Conservation (phyloP, 2,888 invertebrate genomes). For the Halictus quadricinctus region DNA sequence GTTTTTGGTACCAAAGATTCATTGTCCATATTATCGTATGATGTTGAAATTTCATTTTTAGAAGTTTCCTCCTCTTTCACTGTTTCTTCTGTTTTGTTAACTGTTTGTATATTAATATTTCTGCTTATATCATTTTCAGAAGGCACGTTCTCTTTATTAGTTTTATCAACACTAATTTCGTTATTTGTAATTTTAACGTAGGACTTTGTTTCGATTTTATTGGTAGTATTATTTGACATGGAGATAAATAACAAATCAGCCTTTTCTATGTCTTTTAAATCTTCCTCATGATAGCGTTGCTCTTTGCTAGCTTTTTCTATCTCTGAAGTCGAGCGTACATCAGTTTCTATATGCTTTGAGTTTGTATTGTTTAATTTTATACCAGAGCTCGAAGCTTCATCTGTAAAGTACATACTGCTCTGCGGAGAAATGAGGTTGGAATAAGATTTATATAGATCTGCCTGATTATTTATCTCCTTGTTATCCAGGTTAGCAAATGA, state of each 20-base stretch:
- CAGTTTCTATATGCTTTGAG: constrained; percentile 5
- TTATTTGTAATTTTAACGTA: not conserved
- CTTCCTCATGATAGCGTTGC: not conserved
- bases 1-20: not conserved
- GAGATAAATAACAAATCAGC: not conserved
- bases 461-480: not conserved
- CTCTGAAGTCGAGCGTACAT: constrained; percentile 2
- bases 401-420: constrained; percentile 68
- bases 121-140: not conserved
- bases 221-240: not conserved
- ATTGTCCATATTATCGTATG: not conserved
- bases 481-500: constrained; percentile 2
- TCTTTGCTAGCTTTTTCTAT: not conserved
- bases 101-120: not conserved
- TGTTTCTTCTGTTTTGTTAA: not conserved
- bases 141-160: not conserved
- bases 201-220: not conserved
- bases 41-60: not conserved
- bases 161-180: not conserved
- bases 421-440: constrained; percentile 55
- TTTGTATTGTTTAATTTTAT: constrained; percentile 30
- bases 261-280: not conserved
- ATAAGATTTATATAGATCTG: constrained; percentile 38
- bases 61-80: not conserved
- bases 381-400: constrained; percentile 56